Conservation (phyloP, 2,113 vertebrate species). For the Toxotes chatareus region DNA sequence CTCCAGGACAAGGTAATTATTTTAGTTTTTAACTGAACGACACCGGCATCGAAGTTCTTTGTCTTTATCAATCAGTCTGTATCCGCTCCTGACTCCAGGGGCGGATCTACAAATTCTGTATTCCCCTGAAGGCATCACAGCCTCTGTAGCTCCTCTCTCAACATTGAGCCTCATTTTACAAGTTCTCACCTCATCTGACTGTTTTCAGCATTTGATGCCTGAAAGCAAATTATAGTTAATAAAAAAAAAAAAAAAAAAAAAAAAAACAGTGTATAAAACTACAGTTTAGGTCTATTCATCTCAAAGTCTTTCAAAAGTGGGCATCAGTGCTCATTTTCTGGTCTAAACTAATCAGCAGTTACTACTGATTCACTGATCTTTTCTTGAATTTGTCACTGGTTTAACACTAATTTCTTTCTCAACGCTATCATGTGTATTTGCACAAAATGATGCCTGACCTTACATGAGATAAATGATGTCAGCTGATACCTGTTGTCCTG, state of each 20-base stretch:
- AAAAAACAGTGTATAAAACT: not conserved
- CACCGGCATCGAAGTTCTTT: not conserved
- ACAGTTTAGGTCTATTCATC: too few relatives aligned
- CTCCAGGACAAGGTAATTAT: conserved; percentile 69
- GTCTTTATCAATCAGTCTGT: not conserved
- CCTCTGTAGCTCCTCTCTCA: not conserved
- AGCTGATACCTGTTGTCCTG: not conserved
- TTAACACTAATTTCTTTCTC: too few relatives aligned
- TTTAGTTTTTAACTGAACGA: not conserved
- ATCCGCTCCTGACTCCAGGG: not conserved
- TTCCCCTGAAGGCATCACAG: not conserved
- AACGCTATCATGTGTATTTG: not conserved
- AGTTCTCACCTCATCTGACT: not conserved
- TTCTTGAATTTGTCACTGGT: not conserved
- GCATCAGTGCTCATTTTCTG: too few relatives aligned
- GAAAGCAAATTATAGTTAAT: not conserved
- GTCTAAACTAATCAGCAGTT: too few relatives aligned
- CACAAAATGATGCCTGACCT: not conserved
- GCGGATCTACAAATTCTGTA: conserved; percentile 4
- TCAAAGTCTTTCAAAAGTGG: too few relatives aligned
- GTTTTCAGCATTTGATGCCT: not conserved
- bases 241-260: too few relatives aligned
- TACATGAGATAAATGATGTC: not conserved
- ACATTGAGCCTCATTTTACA: not conserved
- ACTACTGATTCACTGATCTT: too few relatives aligned